Evolutionary conservation across 2,888 invertebrate genomes (phyloP), one percentile per base, ranked within the genome.

Genomic region (Phasia obesa): DNA sequence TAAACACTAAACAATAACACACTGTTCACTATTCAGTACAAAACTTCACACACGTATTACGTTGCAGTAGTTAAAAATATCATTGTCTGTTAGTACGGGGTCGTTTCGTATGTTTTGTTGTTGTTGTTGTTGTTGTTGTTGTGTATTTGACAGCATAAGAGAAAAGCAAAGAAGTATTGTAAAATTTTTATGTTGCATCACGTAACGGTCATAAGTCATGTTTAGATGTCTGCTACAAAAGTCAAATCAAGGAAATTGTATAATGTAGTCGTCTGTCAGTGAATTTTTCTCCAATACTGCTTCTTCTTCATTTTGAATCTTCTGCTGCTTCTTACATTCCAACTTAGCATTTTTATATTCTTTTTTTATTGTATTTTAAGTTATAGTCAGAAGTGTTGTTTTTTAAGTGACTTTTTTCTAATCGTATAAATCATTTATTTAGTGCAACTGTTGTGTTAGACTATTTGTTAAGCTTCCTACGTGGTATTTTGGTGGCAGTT

Each of bases 191-290:
- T 89, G 89, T 90, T 89, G 89, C 89, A 90, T 90, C 89, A 89
- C 90, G 90, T 89, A 89, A 85, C 86, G 89, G 88, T 89, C 90
- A 89, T 90, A 89, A 89, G 90, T 89, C 89, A 89, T 89, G 90
- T 89, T 90, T 89, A 87, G 87, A 87, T 89, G 89, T 88, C 88
- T 88, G 88, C 86, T 86, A 84, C 87, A 84, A 77, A 75, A 85
- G 84, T 85, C 82, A 84, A 84, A 80, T 83, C 83, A 79, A 83
- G 83, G 83, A 83, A 79, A 83, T 79, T 76, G 75, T 76, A 71
- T 83, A 60, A 44, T 67, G 42, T 49, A 71, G 71, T 77, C 62
- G 69, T 67, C 59, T 79, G 75, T 79, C 71, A 83, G 79, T 76
- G 27, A 71, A 65, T 42, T 53, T 79, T 53, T 65, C 51, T 35